Base-by-base conservation (phyloP, 2,888 invertebrate species). In the Periphyllus acericola region DNA sequence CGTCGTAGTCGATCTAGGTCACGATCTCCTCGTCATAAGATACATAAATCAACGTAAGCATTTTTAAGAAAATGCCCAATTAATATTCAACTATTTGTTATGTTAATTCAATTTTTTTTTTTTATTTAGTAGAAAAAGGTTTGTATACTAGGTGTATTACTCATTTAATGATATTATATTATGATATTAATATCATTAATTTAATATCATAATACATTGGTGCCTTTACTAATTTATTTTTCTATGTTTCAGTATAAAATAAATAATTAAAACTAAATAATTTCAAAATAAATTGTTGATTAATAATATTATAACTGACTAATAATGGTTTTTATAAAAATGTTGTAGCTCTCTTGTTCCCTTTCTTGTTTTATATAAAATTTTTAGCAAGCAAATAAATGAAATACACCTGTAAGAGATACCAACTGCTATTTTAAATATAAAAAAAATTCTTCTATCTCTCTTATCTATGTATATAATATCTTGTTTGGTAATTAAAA, bases 1-100 rank as follows among this genome's bases (percentile, higher is more conserved):
- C 93, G 94, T 90, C 93, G 95, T 89, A 95, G 94, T 90, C 93
- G 95, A 90, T 95, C 95, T 78, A 92, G 95, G 89, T 95, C 95
- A 66, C 91, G 94, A 71, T 87, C 87, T 29, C 87, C 87, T 74
- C 87, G 87, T 66, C 87, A 87, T 74, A 87, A 87, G 36, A 66
- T 79, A 40, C 87, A 87, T 71, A 87, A 87, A 84, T 88, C 88
- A 83, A 32, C 55, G 88, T 88, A 84, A 88, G 84, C 19, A 29
- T 40, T 78, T 84, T 52, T 21, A 32, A 84, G 17, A 11, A 83
- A 74, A 29, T 52, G n/a, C 36, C n/a, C n/a, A 19, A 29, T 75
- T 83, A 36, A 36, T 5, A n/a, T 8, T 32, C 8, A 9, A 3
- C 4, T n/a, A 68, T 9, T 5, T 68, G n/a, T 17, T 3, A 34